Percentiles rank a stretch among this genome's conserved stretches.
These are phyloP conservation scores for Osmerus eperlanus DNA, from an alignment of 2,113 vertebrate species.

Conservation along the genomic window DNA sequence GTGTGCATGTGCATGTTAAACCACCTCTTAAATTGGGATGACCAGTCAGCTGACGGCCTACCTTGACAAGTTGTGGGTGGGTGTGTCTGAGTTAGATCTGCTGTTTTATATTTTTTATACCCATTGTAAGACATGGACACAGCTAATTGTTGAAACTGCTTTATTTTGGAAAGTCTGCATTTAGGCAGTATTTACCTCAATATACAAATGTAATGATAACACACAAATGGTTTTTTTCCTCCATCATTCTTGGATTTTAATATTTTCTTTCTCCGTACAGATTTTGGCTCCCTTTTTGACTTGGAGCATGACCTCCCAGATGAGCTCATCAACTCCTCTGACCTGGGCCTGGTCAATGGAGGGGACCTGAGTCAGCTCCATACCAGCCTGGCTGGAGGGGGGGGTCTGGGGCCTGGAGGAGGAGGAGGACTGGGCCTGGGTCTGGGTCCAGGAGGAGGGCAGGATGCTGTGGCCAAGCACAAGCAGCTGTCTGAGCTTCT, in stretches of 20 bases:
- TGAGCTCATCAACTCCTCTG: constrained; percentile 92
- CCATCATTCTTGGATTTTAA: constrained; percentile 30
- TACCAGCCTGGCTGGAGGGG: constrained; percentile 81
- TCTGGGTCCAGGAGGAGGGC: constrained; percentile 59
- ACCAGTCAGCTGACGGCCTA: neutral
- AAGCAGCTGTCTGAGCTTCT: constrained; percentile 97
- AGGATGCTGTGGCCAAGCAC: constrained; percentile 97
- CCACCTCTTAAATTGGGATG: constrained; percentile 13
- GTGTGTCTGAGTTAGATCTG: neutral
- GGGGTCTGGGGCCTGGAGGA: constrained; percentile 56
- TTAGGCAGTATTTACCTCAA: too few relatives aligned
- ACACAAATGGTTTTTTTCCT: neutral
- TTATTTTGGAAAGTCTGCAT: too few relatives aligned
- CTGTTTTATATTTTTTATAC: neutral
- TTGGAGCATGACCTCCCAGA: constrained; percentile 97
- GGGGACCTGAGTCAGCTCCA: constrained; percentile 92
- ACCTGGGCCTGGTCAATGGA: constrained; percentile 88
- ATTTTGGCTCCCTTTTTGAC: constrained; percentile 95
- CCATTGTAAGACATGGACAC: too few relatives aligned
- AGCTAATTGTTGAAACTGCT: too few relatives aligned
- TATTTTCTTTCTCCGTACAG: constrained; percentile 63
- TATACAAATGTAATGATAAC: too few relatives aligned
- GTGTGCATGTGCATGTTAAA: constrained; percentile 14
- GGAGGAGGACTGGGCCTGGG: constrained; percentile 69
- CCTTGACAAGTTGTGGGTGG: constrained; percentile 8